Evolutionary conservation across 2,113 vertebrate species (phyloP).

Genomic region (Rattus rattus): DNA sequence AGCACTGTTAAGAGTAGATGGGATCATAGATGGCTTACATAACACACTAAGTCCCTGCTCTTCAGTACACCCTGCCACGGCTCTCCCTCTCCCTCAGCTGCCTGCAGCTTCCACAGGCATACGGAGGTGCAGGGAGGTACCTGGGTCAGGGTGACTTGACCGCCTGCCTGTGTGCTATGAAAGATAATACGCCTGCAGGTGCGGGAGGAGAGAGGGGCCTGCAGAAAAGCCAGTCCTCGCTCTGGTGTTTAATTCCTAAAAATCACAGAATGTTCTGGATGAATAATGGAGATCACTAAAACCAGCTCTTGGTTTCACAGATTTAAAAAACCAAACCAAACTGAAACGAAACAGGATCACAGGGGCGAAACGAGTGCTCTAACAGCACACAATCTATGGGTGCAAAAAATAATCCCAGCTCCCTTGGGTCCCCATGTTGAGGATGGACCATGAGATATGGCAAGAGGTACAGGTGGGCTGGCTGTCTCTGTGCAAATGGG

Average conservation of each 20-base stretch:
- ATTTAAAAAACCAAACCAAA: background rate
- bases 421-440: background rate
- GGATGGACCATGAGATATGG: background rate
- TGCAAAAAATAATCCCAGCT: background rate
- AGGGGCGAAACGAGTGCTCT: background rate
- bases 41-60: conserved; percentile 50
- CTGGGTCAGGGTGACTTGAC: conserved; percentile 73
- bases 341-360: background rate
- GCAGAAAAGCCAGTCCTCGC: conserved; percentile 31
- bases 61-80: background rate
- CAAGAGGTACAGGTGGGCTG: background rate
- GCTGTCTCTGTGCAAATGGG: background rate
- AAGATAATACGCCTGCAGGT: conserved; percentile 70
- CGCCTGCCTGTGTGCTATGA: background rate
- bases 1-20: conserved; percentile 50
- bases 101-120: conserved; percentile 31
- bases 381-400: background rate
- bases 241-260: conserved; percentile 54
- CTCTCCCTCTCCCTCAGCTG: background rate
- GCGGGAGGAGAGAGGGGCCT: background rate
- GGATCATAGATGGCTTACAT: conserved; percentile 70
- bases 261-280: conserved; percentile 57
- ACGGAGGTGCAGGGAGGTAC: background rate
- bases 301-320: background rate
- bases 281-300: conserved; percentile 25